Evolutionary conservation across 2,113 vertebrate species (phyloP).

Genomic region (Corythaixoides concolor): DNA sequence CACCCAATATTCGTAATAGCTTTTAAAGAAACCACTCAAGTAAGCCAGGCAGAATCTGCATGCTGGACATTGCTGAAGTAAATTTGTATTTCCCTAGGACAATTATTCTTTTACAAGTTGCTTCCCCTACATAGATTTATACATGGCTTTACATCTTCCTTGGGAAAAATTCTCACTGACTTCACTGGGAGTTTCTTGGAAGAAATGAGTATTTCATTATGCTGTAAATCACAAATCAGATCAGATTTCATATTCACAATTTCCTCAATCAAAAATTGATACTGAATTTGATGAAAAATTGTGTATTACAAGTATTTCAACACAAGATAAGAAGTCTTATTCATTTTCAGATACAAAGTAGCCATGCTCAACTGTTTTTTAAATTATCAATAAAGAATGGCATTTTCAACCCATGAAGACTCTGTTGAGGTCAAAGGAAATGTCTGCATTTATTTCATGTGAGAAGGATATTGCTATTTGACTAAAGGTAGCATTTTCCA

Average conservation of each 20-base stretch:
- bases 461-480: background rate
- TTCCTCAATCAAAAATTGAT: background rate
- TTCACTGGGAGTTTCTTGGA: background rate
- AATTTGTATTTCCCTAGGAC: background rate
- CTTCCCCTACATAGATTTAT: background rate
- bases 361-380: background rate
- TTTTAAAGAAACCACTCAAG: background rate
- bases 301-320: background rate
- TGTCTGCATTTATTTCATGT: background rate
- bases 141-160: background rate
- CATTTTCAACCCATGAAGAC: background rate
- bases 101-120: background rate
- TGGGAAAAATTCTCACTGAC: background rate
- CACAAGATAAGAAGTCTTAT: background rate
- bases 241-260: background rate
- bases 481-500: background rate
- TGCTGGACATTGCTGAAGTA: background rate
- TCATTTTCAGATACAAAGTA: background rate
- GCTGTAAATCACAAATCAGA: background rate
- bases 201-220: background rate
- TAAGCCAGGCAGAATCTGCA: background rate
- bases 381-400: background rate
- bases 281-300: background rate
- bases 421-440: background rate
- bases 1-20: background rate